Base-by-base conservation (phyloP, 2,888 invertebrate species). In the Erpobdella octoculata region DNA sequence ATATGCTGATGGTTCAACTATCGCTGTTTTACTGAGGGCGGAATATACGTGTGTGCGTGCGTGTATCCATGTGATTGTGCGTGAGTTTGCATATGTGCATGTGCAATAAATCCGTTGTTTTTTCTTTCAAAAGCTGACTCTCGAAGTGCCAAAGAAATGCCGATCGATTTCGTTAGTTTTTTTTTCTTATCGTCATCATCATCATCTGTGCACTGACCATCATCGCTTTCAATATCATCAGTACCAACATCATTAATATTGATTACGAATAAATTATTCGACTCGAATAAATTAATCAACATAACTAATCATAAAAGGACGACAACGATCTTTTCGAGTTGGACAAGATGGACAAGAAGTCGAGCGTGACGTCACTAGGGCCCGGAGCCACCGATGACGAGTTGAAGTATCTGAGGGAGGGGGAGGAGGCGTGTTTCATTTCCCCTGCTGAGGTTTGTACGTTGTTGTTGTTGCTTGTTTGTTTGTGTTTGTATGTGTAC, bases 321-420 rank as follows among this genome's bases (percentile, higher is more conserved):
- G 62, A 62, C n/a, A 33, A 31, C 9, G 62, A 62, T 9, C 48
- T 70, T 28, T 36, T 31, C 68, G 59, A 33, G 31, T 59, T 70
- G 25, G 70, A 70, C 25, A 21, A 33, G 33, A 35, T 35, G 53
- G 70, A 70, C 21, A 28, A 38, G 1, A 59, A 18, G 21, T 33
- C 25, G 21, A 70, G 70, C 38, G 33, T 70, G 70, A 41, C 38
- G 3, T 70, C 70, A 9, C 61, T 70, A 18, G 70, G 70, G n/a
- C 28, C 35, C 8, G 58, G 58, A 21, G 59, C 58, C 58, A 61
- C 35, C 59, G 53, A 70, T 37, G 70, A 70, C 35, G 61, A 61
- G 33, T 18, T 61, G n/a, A 70, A 59, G 35, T 70, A 70, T 37
- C 21, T 70, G 33, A 70, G 61, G 35, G 68, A 68, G 15, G 68